Evolutionary conservation across 2,888 invertebrate genomes (phyloP).

Genomic region (Cremastinae sp.): DNA sequence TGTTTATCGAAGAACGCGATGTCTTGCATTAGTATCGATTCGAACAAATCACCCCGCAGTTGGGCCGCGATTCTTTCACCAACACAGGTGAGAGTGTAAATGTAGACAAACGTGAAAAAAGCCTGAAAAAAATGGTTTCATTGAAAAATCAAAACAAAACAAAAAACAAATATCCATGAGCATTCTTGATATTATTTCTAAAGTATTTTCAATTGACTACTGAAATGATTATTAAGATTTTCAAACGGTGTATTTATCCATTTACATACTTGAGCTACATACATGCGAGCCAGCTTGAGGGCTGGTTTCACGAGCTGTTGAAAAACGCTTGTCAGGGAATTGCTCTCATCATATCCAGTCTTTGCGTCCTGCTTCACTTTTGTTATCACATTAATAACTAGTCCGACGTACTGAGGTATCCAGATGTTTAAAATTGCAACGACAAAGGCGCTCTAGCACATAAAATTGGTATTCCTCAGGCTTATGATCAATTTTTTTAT

Average conservation of each 20-base stretch:
- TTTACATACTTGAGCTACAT: slow-evolving; percentile 86
- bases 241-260: slow-evolving; percentile 5
- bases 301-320: slow-evolving; percentile 86
- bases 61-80: slow-evolving; percentile 93
- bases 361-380: slow-evolving; percentile 80
- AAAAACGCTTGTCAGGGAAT: slow-evolving; percentile 81
- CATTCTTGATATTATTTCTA: background rate
- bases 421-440: slow-evolving; percentile 94
- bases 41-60: slow-evolving; percentile 91
- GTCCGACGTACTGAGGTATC: slow-evolving; percentile 92
- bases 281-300: slow-evolving; percentile 85
- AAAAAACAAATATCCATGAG: background rate
- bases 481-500: background rate
- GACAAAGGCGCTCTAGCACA: slow-evolving; percentile 89
- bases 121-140: slow-evolving; percentile 82
- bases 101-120: slow-evolving; percentile 93
- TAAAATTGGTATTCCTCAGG: slow-evolving; percentile 13
- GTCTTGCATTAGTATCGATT: slow-evolving; percentile 91
- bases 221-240: slow-evolving; percentile 9
- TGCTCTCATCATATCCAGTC: slow-evolving; percentile 75
- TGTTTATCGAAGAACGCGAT: slow-evolving; percentile 95
- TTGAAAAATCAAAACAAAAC: background rate
- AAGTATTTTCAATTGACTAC: background rate
- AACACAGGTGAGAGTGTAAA: slow-evolving; percentile 91
- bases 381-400: slow-evolving; percentile 89